These are phyloP conservation scores for Melanitta fusca DNA, from an alignment of 2,797 vertebrate species.

Conservation along the genomic window DNA sequence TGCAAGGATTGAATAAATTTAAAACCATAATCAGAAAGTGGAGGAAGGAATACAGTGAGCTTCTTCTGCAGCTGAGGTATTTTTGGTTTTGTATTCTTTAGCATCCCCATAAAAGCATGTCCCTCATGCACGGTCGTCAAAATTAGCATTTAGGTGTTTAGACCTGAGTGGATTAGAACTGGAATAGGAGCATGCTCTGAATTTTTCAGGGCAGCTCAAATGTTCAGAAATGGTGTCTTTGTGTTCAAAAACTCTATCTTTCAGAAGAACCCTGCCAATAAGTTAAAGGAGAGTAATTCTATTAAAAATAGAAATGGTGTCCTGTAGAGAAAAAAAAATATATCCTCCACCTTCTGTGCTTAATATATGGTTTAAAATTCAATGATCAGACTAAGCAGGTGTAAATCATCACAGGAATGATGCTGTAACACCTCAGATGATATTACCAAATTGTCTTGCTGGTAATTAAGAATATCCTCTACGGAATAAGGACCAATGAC, in stretches of 20 bases:
- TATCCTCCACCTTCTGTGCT: neutral
- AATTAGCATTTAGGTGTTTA: constrained; percentile 27
- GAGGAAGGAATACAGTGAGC: neutral
- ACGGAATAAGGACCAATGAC: constrained; percentile 45
- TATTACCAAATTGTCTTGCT: constrained; percentile 55
- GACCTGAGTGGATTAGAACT: neutral
- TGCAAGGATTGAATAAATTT: neutral
- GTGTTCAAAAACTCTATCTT: neutral
- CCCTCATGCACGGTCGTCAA: constrained; percentile 3
- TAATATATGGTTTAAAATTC: constrained; percentile 12
- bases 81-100: constrained; percentile 41
- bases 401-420: constrained; percentile 49
- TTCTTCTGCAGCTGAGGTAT: constrained; percentile 8
- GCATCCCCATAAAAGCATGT: neutral
- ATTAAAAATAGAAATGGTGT: constrained; percentile 4
- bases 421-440: constrained; percentile 25
- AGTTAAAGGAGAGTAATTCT: neutral
- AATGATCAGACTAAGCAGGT: neutral
- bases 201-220: constrained; percentile 27
- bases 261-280: neutral
- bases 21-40: neutral
- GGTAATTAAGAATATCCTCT: constrained; percentile 58
- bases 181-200: neutral
- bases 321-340: neutral
- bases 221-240: neutral